Conservation (phyloP, 1,140 invertebrate genomes). For the Geopemphigus sp. region DNA sequence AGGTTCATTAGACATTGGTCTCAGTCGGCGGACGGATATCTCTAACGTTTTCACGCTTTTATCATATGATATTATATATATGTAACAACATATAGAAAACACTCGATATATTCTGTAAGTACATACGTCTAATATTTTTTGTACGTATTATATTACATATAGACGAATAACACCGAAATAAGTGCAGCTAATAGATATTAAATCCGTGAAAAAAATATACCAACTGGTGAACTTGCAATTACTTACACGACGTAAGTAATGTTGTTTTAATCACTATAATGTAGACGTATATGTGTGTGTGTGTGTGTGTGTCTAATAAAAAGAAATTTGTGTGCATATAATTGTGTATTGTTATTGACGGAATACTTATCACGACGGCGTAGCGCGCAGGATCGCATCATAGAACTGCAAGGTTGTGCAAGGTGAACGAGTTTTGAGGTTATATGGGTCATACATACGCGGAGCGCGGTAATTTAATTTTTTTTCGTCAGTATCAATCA, state of each 20-base stretch:
- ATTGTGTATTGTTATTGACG: constrained; percentile 25
- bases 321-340: not conserved
- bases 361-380: constrained; percentile 15
- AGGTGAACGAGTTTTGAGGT: constrained; percentile 48
- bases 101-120: constrained; percentile 3
- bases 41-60: no score
- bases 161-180: no score
- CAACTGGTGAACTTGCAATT: no score
- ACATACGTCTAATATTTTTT: not conserved
- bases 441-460: constrained; percentile 38
- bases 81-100: not conserved
- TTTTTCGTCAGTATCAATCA: constrained; percentile 8
- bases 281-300: no score
- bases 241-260: no score
- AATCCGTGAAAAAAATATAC: no score
- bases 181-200: not conserved
- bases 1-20: constrained; percentile 40
- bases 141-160: no score
- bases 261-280: no score
- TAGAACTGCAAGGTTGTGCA: constrained; percentile 45
- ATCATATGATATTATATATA: no score
- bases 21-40: constrained; percentile 22
- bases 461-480: constrained; percentile 38
- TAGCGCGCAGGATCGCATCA: constrained; percentile 2
- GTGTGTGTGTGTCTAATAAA: no score